Percentiles rank a stretch among this genome's conserved stretches.
Conservation (phyloP, 2,888 invertebrate species). For the Metallyticus violacea region DNA sequence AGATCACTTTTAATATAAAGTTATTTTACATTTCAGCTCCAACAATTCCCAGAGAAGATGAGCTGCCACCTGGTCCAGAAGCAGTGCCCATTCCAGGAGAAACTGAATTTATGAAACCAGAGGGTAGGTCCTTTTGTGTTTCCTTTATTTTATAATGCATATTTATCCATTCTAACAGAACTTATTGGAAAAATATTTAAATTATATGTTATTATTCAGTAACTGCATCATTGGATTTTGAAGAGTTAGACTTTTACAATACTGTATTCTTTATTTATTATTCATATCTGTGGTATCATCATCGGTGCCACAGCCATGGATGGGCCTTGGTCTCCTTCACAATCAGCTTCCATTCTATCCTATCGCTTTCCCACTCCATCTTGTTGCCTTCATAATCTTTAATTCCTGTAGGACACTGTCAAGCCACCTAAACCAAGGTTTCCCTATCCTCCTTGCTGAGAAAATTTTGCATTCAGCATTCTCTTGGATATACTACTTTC, state of each 20-base stretch:
- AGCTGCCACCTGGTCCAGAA: background rate
- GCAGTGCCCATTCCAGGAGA: background rate
- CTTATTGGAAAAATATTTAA: background rate
- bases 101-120: background rate
- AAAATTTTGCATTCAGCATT: no score
- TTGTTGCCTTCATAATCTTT: no score
- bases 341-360: no score
- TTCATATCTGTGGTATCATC: background rate
- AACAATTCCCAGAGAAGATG: constrained; percentile 22
- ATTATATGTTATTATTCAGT: background rate
- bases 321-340: no score
- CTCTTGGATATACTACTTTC: no score
- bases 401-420: no score
- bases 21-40: constrained; percentile 15
- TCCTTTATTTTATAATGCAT: background rate
- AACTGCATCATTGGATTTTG: background rate
- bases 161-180: background rate
- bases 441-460: no score
- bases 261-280: background rate
- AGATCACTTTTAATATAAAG: background rate
- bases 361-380: no score
- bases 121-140: background rate
- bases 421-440: no score
- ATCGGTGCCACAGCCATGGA: background rate
- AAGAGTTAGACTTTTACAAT: background rate